Evolutionary conservation across 2,888 invertebrate genomes (phyloP), one percentile per base, ranked within the genome.

Genomic region (Brenthis ino): DNA sequence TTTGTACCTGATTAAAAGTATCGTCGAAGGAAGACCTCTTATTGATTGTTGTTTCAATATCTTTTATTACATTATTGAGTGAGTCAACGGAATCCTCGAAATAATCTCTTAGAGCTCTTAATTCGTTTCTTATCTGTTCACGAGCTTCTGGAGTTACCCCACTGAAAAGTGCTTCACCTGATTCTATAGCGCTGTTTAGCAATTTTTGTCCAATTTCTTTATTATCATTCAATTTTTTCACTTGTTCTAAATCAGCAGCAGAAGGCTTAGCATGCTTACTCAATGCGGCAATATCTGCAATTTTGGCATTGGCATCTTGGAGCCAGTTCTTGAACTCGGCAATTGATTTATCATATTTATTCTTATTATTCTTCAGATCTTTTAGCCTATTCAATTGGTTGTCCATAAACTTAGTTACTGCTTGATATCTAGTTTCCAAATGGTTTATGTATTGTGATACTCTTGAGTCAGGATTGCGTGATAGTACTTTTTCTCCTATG

Each of bases 21-120:
- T 98, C 98, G 83, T 98, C 98, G 84, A 99, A 98, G 1, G 98
- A 98, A 4, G 97, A 97, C 85, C 98, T 95, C 78, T 98, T 97
- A 83, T 98, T 96, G 72, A 98, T 94, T 53, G 97, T 96, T 0
- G 96, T 96, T 91, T 99, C 98, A 20, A 98, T 96, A 78, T 96
- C 96, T 84, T 98, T 98, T 75, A 97, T 95, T 1, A 97, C 95
- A 16, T 95, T 95, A 82, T 97, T 98, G 0, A 98, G 95, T 84
- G 96, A 96, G 84, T 97, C 98, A 6, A 97, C 95, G 57, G 98
- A 94, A 61, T 96, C 94, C 86, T 99, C 98, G 80, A 97, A 97
- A 73, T 95, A 95, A 79, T 96, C 96, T 74, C 98, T 94, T 65
- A 98, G 91, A 72, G 95, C 93, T 80, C 98, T 94, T 20, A 98